These are phyloP conservation scores for Thyatira batis DNA, from an alignment of 2,888 invertebrate genomes.

Conservation along the genomic window DNA sequence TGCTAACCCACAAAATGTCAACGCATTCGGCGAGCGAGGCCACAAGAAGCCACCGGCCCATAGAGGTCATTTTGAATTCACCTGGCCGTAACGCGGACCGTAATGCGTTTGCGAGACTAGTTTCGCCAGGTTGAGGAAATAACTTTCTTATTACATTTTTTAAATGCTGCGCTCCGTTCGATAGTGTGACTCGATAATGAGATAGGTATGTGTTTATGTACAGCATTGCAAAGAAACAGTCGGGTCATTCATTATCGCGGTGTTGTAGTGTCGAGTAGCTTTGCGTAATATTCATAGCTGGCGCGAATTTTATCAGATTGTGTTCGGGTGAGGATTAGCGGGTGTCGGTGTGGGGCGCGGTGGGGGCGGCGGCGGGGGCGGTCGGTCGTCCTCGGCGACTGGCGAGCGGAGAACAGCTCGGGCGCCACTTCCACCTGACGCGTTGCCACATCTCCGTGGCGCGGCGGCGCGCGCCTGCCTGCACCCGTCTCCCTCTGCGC, in stretches of 20 bases:
- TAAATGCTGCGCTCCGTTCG: constrained; percentile 53
- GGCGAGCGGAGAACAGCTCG: constrained; percentile 62
- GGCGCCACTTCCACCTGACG: constrained; percentile 81
- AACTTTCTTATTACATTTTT: constrained; percentile 77
- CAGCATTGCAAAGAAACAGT: constrained; percentile 56
- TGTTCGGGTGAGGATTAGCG: constrained; percentile 78
- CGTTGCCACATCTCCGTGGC: constrained; percentile 77
- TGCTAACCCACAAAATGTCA: constrained; percentile 80
- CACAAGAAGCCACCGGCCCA: constrained; percentile 78
- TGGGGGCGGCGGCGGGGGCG: constrained; percentile 50
- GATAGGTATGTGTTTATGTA: constrained; percentile 61
- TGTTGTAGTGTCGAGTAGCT: constrained; percentile 74
- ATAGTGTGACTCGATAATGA: constrained; percentile 60
- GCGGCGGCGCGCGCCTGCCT: constrained; percentile 69
- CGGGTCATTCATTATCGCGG: constrained; percentile 76
- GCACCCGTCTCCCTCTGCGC: constrained; percentile 71
- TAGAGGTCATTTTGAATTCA: constrained; percentile 82
- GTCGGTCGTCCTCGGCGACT: constrained; percentile 59
- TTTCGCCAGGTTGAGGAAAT: constrained; percentile 81
- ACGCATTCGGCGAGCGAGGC: constrained; percentile 77
- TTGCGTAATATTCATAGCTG: constrained; percentile 81
- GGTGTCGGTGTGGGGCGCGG: constrained; percentile 52
- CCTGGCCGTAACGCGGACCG: constrained; percentile 79
- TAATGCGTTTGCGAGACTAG: constrained; percentile 80
- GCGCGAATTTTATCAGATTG: constrained; percentile 82